Evolutionary conservation across 2,113 vertebrate species (phyloP).

Genomic region (Myanophis thanlyinensis): DNA sequence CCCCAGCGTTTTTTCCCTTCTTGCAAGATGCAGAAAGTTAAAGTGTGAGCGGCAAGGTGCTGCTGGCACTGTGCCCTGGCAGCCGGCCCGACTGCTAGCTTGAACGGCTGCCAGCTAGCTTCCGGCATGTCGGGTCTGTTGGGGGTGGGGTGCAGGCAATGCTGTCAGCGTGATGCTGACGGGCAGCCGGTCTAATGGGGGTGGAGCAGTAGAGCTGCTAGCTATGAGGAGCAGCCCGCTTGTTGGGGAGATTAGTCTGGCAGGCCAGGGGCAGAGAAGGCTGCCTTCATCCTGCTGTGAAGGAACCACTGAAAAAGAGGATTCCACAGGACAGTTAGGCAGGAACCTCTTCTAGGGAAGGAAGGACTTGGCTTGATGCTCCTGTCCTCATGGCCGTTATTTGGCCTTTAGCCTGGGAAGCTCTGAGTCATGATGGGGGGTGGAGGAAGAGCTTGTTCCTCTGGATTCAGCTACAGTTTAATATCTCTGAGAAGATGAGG

Average conservation of each 20-base stretch:
- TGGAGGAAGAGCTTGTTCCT: not conserved
- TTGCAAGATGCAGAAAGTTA: conserved; percentile 37
- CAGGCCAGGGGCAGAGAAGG: not conserved
- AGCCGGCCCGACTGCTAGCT: conserved; percentile 71
- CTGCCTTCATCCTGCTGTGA: not conserved
- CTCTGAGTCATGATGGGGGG: not conserved
- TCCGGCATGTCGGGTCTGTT: conserved; percentile 53
- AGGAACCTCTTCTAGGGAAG: not conserved
- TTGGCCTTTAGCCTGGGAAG: not conserved
- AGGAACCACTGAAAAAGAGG: not conserved
- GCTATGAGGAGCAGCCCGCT: not conserved
- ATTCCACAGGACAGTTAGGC: not conserved
- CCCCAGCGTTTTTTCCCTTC: not conserved
- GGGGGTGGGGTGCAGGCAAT: conserved; percentile 25
- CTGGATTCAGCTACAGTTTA: not conserved
- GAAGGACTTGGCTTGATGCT: not conserved
- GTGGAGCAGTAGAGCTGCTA: not conserved
- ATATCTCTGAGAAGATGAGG: not conserved
- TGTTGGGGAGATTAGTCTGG: not conserved
- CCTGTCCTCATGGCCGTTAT: not conserved
- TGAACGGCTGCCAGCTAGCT: conserved; percentile 76
- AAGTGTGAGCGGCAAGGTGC: conserved; percentile 55
- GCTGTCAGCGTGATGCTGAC: conserved; percentile 27
- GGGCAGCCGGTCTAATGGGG: conserved; percentile 14
- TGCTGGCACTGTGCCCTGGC: conserved; percentile 75